Evolutionary conservation across 2,888 invertebrate species (phyloP).

Genomic region (Bimastos eiseni): DNA sequence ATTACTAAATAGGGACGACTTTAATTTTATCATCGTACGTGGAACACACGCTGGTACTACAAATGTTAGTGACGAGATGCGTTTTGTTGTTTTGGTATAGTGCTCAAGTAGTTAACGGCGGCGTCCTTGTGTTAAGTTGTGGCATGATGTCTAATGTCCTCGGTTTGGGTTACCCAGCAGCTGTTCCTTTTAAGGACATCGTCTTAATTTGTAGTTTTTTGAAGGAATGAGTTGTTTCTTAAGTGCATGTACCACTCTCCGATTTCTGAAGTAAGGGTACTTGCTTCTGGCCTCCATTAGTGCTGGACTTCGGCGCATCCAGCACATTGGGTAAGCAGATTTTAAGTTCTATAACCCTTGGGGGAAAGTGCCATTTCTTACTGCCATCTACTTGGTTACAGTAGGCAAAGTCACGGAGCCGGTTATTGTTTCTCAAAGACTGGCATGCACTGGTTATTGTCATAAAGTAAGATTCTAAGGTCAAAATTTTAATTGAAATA

Average conservation of each 20-base stretch:
- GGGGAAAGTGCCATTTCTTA: neutral
- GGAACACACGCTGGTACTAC: neutral
- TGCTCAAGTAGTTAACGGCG: neutral
- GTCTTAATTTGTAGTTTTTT: neutral
- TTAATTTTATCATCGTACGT: neutral
- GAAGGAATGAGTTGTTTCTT: neutral
- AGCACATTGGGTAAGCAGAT: neutral
- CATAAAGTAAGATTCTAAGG: too few species aligned
- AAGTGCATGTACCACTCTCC: neutral
- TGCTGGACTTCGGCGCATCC: neutral
- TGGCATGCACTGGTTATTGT: too few species aligned
- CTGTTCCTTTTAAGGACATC: neutral
- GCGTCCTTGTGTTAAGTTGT: constrained; percentile 13
- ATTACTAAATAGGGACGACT: neutral
- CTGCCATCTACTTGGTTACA: neutral
- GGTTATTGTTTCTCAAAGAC: too few species aligned
- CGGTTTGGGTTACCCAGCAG: neutral
- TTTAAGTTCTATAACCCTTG: neutral
- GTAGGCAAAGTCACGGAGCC: too few species aligned
- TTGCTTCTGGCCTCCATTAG: neutral
- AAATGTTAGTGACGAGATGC: neutral
- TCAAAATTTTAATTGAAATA: too few species aligned
- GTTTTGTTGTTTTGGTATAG: neutral
- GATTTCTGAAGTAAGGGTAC: neutral
- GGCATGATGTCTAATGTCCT: neutral